Evolutionary conservation across 2,797 vertebrate species (phyloP), one percentile per base, ranked within the genome.

Genomic region (Astyanax mexicanus): DNA sequence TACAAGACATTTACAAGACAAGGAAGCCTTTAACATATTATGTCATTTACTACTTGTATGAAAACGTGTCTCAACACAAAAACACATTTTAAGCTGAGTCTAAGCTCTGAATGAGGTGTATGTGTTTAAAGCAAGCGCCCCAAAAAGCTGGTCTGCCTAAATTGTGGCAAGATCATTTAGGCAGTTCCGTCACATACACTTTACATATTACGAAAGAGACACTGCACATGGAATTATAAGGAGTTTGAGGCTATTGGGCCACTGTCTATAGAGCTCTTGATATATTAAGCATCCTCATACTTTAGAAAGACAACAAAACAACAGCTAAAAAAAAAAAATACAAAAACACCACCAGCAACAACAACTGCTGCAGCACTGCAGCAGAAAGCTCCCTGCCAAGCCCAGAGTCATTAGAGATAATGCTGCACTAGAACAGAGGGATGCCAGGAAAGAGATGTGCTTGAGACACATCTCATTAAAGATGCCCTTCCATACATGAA

Each of bases 381-480:
- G 55, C 51, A 72, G 32, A 65, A 64, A 72, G 69, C 60, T 58
- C 42, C 60, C 60, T 67, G 69, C 52, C 69, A 72, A 80, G 74
- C 68, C 62, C 32, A 42, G 72, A 67, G 35, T 71, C 62, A 77
- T 72, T 76, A 77, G 62, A 54, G 29, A 51, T 51, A 72, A 78
- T 17, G 40, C 61, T 78, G 85, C 84, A 83, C 81, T 84, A 74
- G 75, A 71, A 80, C 83, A 79, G 79, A 83, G 78, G 84, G 83
- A 84, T 75, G 47, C 69, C 75, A 69, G 57, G 71, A 51, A 83
- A 82, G 86, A 78, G 78, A 83, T 77, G 76, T 67, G 45, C 69
- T 51, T 13, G 69, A 60, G 40, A 66, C 60, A 72, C 51, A 51
- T 66, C 71, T 67, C 47, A 49, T 51, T 68, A 68, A 72, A 72